phyloP scores from a whole-genome alignment of 2,113 vertebrate species.

The Psittacara wagleri region DNA sequence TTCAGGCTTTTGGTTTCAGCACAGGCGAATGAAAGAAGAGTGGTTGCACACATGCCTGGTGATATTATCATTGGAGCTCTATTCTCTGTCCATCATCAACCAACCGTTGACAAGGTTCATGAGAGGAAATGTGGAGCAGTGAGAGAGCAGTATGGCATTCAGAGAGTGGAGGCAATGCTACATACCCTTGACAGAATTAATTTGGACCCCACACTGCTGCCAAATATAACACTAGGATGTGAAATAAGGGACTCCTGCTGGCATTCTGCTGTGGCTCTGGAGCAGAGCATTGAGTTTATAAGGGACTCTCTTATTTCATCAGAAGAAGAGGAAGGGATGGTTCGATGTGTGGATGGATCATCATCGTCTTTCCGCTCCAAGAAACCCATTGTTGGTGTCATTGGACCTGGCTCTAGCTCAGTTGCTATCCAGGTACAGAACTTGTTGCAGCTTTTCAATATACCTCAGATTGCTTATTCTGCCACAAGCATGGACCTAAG shows the following conservation, averaged over 20 bases:
- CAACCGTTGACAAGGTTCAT: constrained; percentile 95
- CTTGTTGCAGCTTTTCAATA: constrained; percentile 97
- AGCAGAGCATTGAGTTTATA: constrained; percentile 99
- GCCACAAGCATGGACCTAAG: constrained; percentile 99
- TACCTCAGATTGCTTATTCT: constrained; percentile 99
- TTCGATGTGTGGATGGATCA: constrained; percentile 86
- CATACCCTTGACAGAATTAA: constrained; percentile 96
- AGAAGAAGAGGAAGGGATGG: constrained; percentile 88
- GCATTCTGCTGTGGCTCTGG: constrained; percentile 96
- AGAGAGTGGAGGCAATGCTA: constrained; percentile 98
- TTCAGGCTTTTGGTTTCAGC: constrained; percentile 71
- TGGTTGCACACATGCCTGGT: constrained; percentile 92
- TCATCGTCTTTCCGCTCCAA: constrained; percentile 88
- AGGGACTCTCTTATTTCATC: constrained; percentile 94
- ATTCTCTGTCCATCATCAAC: constrained; percentile 98
- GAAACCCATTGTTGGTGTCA: constrained; percentile 97
- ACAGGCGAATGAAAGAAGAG: constrained; percentile 89
- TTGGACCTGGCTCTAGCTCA: constrained; percentile 96
- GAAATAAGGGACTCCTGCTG: constrained; percentile 98
- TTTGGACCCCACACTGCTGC: constrained; percentile 85
- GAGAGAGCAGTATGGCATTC: constrained; percentile 97
- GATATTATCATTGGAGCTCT: constrained; percentile 97
- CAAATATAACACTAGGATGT: constrained; percentile 93
- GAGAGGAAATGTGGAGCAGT: constrained; percentile 96
- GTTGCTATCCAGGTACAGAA: constrained; percentile 99